phyloP scores from a whole-genome alignment of 2,113 vertebrate species.

The Stegastes partitus region DNA sequence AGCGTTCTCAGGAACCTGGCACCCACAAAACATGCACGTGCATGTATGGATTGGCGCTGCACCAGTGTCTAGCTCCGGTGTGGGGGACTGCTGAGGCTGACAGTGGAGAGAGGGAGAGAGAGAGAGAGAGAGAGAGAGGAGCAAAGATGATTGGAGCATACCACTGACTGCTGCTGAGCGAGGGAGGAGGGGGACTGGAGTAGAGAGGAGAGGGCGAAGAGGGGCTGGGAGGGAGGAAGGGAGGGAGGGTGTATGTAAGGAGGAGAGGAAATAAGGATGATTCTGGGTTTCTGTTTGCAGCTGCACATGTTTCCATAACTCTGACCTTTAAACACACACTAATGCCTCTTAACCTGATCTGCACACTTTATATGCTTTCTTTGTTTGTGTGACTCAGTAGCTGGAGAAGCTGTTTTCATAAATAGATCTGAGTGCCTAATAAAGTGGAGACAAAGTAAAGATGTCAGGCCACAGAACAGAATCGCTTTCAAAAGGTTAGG shows the following conservation, averaged over 20 bases:
- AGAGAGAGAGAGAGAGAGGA: constrained; percentile 33
- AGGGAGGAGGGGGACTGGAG: constrained; percentile 49
- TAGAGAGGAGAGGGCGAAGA: constrained; percentile 22
- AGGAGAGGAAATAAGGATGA: constrained; percentile 21
- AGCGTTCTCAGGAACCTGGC: background rate
- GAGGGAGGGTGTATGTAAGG: constrained; percentile 28
- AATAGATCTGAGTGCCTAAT: constrained; percentile 28
- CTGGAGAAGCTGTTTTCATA: constrained; percentile 16
- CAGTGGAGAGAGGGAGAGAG: constrained; percentile 30
- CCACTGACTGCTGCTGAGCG: constrained; percentile 63
- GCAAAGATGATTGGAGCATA: constrained; percentile 65
- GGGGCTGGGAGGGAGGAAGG: constrained; percentile 28
- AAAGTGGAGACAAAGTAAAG: constrained; percentile 25
- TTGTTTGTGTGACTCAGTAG: constrained; percentile 23
- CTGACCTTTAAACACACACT: constrained; percentile 34
- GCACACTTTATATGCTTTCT: constrained; percentile 15
- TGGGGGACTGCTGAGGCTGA: constrained; percentile 61
- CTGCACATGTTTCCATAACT: constrained; percentile 18
- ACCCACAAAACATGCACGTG: constrained; percentile 23
- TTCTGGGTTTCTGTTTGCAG: constrained; percentile 2
- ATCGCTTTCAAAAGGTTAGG: constrained; percentile 24
- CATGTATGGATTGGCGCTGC: constrained; percentile 40
- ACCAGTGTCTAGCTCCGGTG: constrained; percentile 50
- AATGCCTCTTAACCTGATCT: constrained; percentile 14
- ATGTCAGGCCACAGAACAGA: constrained; percentile 10